Evolutionary conservation across 2,113 vertebrate species (phyloP), one percentile per base, ranked within the genome.

Genomic region (Aythya baeri): DNA sequence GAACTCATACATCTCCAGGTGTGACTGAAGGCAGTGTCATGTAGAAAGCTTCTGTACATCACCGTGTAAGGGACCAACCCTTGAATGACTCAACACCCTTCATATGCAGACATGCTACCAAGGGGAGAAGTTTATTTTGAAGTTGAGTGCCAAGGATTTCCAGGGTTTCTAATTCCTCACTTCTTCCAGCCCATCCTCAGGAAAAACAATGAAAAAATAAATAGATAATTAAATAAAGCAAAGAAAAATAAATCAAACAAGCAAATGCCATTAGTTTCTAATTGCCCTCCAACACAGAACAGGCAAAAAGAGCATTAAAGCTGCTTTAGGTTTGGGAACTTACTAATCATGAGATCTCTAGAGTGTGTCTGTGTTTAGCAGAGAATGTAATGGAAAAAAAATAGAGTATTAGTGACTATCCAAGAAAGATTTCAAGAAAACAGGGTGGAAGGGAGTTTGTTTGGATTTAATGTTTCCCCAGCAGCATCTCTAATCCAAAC

Each of bases 401-500:
- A 43, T 5, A 91, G 57, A 93, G 82, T 55, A 88, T 83, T 29
- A 94, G 65, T 74, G 88, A 80, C 65, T 73, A 93, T 96, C 91
- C 93, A 91, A 95, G 93, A 93, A 96, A 93, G 83, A 93, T 78
- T 95, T 93, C 79, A 94, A 83, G 73, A 91, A 96, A 96, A 84
- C 80, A 96, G 77, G 66, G 92, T 92, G 80, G 88, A 93, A 95
- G 32, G 68, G 49, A 96, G 88, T 86, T 95, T 96, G 88, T 92
- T 96, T 86, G 92, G 93, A 88, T 90, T 94, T 93, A 86, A 95
- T 72, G 70, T 86, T 95, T 96, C 88, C 94, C 86, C 94, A 94
- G 90, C 87, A 96, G 91, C 95, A 97, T 92, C 88, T 95, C 76
- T 93, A 91, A 66, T 94, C 94, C 96, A 97, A 96, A 95, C 86